A percentile compares a stretch with the other conserved stretches of the same genome.
Evolutionary conservation across 2,797 vertebrate genomes (phyloP).

Genomic region (Coregonus suidteri): DNA sequence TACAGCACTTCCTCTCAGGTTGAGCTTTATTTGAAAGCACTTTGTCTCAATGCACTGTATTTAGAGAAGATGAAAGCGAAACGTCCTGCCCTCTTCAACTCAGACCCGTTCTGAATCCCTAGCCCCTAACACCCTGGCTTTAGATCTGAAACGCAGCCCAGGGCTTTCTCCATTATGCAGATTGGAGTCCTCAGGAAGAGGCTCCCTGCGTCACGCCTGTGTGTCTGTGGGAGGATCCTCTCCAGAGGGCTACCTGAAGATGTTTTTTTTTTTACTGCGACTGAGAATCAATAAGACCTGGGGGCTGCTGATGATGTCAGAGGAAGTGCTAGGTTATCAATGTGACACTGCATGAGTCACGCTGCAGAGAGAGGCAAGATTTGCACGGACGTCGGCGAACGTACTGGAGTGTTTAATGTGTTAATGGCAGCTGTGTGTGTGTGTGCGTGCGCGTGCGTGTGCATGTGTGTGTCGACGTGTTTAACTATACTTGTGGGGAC

Average conservation of each 20-base stretch:
- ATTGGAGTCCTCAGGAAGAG: background rate
- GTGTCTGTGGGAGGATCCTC: background rate
- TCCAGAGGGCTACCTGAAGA: background rate
- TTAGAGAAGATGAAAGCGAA: background rate
- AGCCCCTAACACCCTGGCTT: background rate
- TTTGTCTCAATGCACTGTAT: background rate
- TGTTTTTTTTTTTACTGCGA: background rate
- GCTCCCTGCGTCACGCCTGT: background rate
- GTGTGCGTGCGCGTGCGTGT: slow-evolving; percentile 20
- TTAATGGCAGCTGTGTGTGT: slow-evolving; percentile 57
- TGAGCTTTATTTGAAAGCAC: background rate
- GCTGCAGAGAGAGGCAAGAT: slow-evolving; percentile 40
- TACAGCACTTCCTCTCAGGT: background rate
- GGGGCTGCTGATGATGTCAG: slow-evolving; percentile 51
- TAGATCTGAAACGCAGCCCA: background rate
- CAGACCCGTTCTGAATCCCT: background rate
- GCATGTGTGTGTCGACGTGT: background rate
- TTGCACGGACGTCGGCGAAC: slow-evolving; percentile 44
- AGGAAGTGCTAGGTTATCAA: slow-evolving; percentile 50
- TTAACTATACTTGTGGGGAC: no score
- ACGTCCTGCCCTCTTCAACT: background rate
- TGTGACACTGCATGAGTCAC: slow-evolving; percentile 57
- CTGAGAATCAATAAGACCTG: slow-evolving; percentile 26
- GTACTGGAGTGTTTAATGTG: slow-evolving; percentile 66
- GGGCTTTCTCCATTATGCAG: background rate